Percentiles rank a stretch among this genome's conserved stretches.
phyloP scores from a whole-genome alignment of 2,797 vertebrate genomes.

The Mus caroli region DNA sequence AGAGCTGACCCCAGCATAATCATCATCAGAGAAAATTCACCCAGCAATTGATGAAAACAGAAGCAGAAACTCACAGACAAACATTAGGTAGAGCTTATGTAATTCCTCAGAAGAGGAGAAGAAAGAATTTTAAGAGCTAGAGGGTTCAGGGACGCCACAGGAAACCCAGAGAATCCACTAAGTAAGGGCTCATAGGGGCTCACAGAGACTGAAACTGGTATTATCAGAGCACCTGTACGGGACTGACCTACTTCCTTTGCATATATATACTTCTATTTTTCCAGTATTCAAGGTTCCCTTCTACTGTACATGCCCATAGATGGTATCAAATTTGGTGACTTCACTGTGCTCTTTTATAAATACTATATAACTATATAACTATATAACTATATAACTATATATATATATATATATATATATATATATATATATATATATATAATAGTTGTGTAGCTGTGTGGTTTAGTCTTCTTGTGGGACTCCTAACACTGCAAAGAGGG shows the following conservation, averaged over 20 bases:
- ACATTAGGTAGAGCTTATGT: neutral
- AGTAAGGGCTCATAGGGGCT: neutral
- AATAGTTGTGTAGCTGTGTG: neutral
- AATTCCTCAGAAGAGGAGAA: neutral
- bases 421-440: too few species aligned
- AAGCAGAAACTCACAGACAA: neutral
- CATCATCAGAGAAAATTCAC: neutral
- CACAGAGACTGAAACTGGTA: neutral
- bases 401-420: too few species aligned
- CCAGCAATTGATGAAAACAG: neutral
- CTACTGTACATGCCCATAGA: neutral
- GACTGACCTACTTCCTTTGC: too few species aligned
- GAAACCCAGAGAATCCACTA: neutral
- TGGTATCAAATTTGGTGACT: conserved; percentile 11
- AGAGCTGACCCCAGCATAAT: neutral
- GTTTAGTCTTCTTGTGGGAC: neutral
- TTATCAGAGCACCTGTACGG: neutral
- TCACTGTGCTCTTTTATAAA: neutral
- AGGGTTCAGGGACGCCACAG: neutral
- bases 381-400: too few species aligned
- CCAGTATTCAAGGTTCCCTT: neutral
- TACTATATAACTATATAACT: too few species aligned
- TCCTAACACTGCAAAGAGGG: neutral
- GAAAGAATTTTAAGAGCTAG: neutral
- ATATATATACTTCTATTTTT: neutral